These are phyloP conservation scores for Aldrovandia affinis DNA, from an alignment of 2,797 vertebrate genomes.

Conservation along the genomic window DNA sequence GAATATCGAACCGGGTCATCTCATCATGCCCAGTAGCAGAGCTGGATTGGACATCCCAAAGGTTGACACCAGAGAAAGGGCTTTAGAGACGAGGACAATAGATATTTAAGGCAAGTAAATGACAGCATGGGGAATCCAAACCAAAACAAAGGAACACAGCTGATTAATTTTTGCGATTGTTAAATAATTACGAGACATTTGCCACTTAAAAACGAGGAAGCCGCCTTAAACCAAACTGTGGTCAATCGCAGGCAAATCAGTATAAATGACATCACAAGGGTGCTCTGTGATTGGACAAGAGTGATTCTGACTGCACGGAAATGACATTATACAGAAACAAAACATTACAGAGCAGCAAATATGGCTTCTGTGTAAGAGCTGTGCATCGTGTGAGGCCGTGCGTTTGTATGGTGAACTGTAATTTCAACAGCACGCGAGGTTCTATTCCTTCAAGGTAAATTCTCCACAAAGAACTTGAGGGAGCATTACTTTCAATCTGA, in stretches of 20 bases:
- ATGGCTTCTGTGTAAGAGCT: not conserved
- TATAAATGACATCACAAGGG: not conserved
- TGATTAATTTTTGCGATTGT: not conserved
- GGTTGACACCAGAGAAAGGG: not conserved
- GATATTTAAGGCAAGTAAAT: not conserved
- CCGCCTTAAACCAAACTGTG: not conserved
- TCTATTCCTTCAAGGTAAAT: not conserved
- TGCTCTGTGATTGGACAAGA: not conserved
- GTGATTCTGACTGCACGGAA: not conserved
- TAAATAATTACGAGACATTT: not conserved
- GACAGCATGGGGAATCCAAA: not conserved
- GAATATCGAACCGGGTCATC: too few relatives aligned
- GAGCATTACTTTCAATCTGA: not conserved
- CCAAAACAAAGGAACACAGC: not conserved
- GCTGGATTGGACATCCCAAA: not conserved
- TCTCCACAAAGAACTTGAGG: not conserved
- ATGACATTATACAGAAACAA: not conserved
- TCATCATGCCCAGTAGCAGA: not conserved
- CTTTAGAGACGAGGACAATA: not conserved
- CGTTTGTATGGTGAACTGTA: not conserved
- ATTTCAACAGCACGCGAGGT: not conserved
- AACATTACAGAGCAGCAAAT: not conserved
- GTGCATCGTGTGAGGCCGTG: not conserved
- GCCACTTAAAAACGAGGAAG: not conserved
- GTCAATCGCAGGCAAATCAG: not conserved